Conservation (phyloP, 2,888 invertebrate species). For the Nemurella pictetii region DNA sequence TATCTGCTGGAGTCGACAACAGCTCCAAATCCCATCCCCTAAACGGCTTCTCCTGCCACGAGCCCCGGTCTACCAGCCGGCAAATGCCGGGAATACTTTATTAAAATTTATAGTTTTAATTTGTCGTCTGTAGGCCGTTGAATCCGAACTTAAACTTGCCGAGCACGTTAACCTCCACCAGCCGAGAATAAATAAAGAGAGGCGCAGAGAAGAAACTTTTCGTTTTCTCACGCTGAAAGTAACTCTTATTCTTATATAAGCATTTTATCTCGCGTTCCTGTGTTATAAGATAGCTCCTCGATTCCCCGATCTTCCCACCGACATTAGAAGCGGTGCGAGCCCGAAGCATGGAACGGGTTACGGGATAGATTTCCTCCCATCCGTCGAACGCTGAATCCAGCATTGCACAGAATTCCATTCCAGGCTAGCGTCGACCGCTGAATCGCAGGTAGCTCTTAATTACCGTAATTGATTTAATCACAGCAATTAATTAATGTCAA, state of each 20-base stretch:
- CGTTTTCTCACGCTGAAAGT: neutral
- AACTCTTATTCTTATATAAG: neutral
- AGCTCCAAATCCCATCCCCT: neutral
- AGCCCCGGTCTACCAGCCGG: neutral
- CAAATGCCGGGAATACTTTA: slow-evolving; percentile 34
- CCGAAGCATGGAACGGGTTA: too few relatives aligned
- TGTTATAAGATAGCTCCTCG: too few relatives aligned
- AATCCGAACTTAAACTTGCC: slow-evolving; percentile 25
- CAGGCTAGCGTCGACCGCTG: neutral
- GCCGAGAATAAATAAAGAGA: slow-evolving; percentile 33
- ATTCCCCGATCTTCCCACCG: neutral
- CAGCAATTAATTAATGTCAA: neutral
- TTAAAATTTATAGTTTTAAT: slow-evolving; percentile 41
- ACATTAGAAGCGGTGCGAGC: too few relatives aligned
- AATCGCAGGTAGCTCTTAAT: neutral
- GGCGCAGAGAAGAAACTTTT: neutral
- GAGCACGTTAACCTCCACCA: slow-evolving; percentile 33
- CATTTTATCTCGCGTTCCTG: neutral
- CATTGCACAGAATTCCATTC: too few relatives aligned
- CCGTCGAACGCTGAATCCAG: too few relatives aligned
- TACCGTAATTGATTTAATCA: neutral
- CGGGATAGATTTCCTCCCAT: too few relatives aligned
- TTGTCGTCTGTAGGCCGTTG: slow-evolving; percentile 32
- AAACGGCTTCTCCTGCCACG: neutral
- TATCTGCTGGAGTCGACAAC: neutral